Conservation (phyloP, 2,888 invertebrate genomes). For the Drosophila prolongata region DNA sequence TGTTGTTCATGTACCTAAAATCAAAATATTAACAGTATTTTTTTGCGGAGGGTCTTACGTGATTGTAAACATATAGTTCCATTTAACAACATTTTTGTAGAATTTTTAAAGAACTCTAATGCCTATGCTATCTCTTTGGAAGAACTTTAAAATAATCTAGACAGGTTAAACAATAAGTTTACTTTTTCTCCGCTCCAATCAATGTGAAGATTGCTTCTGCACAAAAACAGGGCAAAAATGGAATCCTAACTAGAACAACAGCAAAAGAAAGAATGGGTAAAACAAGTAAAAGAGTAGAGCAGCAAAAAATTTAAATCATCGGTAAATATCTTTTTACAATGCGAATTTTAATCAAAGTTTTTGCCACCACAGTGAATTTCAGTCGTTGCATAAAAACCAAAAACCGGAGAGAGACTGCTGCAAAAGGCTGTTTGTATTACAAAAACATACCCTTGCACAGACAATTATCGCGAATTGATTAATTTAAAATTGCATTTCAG, state of each 20-base stretch:
- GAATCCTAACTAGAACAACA: conserved; percentile 41
- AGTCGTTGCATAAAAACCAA: conserved; percentile 3
- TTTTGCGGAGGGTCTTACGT: no score
- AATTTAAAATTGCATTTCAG: conserved; percentile 36
- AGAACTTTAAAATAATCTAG: neutral
- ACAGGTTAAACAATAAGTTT: neutral
- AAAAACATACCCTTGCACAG: conserved; percentile 4
- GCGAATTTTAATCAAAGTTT: conserved; percentile 73
- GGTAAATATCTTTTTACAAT: conserved; percentile 69
- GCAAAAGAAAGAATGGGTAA: conserved; percentile 4
- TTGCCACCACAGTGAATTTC: conserved; percentile 37
- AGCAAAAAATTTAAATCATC: conserved; percentile 34
- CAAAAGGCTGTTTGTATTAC: neutral
- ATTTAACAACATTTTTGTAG: no score
- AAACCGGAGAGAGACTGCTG: neutral
- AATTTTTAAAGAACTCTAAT: no score
- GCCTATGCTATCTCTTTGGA: neutral
- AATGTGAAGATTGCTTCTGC: conserved; percentile 50
- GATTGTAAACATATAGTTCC: no score
- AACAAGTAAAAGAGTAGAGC: neutral
- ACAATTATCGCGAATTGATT: conserved; percentile 38
- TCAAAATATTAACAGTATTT: no score
- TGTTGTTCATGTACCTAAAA: no score
- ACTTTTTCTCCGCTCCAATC: conserved; percentile 12
- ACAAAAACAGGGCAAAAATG: conserved; percentile 36